Percentiles rank a stretch among this genome's conserved stretches.
Evolutionary conservation across 2,888 invertebrate species (phyloP).

Genomic region (Morpho achilles): DNA sequence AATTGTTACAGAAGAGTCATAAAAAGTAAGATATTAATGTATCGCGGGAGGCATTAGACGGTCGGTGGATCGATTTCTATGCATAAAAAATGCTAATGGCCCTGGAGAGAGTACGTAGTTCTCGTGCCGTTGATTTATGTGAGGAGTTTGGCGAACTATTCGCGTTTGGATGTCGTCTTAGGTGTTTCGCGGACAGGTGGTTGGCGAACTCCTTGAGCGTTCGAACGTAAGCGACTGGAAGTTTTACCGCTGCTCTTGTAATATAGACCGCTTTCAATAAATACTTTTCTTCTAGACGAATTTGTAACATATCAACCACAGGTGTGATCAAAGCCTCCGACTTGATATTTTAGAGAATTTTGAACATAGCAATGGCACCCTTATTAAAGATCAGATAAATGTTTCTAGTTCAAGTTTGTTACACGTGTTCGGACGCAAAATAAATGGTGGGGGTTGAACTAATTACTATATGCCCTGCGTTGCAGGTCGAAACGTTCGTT

Average conservation of each 20-base stretch:
- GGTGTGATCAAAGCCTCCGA: too few relatives aligned
- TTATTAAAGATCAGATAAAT: too few relatives aligned
- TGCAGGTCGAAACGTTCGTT: too few relatives aligned
- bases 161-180: slow-evolving; percentile 48
- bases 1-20: slow-evolving; percentile 76
- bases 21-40: slow-evolving; percentile 80
- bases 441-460: too few relatives aligned
- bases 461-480: too few relatives aligned
- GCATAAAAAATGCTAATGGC: slow-evolving; percentile 79
- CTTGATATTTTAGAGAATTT: too few relatives aligned
- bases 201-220: slow-evolving; percentile 19
- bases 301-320: too few relatives aligned
- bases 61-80: slow-evolving; percentile 75
- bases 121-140: slow-evolving; percentile 70
- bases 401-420: too few relatives aligned
- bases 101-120: slow-evolving; percentile 59
- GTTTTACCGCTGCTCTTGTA: slow-evolving; percentile 3
- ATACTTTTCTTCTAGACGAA: too few relatives aligned
- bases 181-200: slow-evolving; percentile 52
- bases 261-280: background rate
- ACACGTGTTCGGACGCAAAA: too few relatives aligned
- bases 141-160: slow-evolving; percentile 54
- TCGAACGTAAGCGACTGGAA: slow-evolving; percentile 21
- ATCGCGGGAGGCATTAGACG: slow-evolving; percentile 78
- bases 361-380: too few relatives aligned